A percentile compares a stretch with the other conserved stretches of the same genome.
Conservation (phyloP, 2,797 vertebrate species). For the Syngnathus acus region DNA sequence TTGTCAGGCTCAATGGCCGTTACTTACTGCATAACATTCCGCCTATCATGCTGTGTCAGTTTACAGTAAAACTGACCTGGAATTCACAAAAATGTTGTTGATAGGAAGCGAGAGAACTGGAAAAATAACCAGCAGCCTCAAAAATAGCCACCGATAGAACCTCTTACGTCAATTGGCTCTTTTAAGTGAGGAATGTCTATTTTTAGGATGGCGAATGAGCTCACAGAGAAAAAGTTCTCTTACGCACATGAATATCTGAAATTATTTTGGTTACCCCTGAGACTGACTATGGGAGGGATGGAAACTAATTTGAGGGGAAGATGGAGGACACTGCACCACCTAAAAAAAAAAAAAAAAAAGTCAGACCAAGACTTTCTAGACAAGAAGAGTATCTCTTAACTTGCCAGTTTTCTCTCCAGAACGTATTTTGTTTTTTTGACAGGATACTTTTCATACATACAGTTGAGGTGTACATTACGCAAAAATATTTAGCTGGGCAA, state of each 20-base stretch:
- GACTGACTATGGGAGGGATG: conserved; percentile 46
- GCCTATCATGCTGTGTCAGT: conserved; percentile 38
- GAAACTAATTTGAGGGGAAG: conserved; percentile 60
- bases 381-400: conserved; percentile 4
- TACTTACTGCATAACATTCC: conserved; percentile 26
- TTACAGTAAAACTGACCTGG: conserved; percentile 49
- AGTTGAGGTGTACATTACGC: background rate
- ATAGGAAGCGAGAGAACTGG: conserved; percentile 36
- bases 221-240: conserved; percentile 62
- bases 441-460: background rate
- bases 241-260: conserved; percentile 60
- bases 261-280: conserved; percentile 55
- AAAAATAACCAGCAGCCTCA: conserved; percentile 58
- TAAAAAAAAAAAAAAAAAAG: background rate
- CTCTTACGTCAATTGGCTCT: conserved; percentile 56
- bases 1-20: conserved; percentile 21
- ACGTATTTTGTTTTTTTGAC: background rate
- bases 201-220: conserved; percentile 61
- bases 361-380: conserved; percentile 6
- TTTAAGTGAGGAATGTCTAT: conserved; percentile 52
- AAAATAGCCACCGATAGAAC: conserved; percentile 59
- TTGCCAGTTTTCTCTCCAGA: conserved; percentile 13
- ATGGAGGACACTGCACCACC: conserved; percentile 32
- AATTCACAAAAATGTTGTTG: conserved; percentile 58
- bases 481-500: background rate